Percentiles rank a stretch among this genome's conserved stretches.
phyloP scores from a whole-genome alignment of 2,797 vertebrate species.

The Remorina albescens region DNA sequence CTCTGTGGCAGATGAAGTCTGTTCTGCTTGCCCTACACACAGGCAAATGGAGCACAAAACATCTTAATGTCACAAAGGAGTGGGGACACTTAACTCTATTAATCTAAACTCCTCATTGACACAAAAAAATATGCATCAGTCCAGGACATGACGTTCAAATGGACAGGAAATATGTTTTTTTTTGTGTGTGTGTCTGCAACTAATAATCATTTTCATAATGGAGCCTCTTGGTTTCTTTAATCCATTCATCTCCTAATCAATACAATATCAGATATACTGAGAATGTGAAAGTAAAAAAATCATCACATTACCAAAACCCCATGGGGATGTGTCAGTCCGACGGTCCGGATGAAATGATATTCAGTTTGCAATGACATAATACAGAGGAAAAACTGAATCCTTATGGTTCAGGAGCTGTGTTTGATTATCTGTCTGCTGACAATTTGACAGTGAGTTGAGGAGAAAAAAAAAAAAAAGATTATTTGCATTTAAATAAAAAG shows the following conservation, averaged over 20 bases:
- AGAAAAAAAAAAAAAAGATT: background rate
- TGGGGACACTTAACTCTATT: conserved; percentile 56
- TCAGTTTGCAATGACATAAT: background rate
- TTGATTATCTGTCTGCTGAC: background rate
- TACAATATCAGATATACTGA: background rate
- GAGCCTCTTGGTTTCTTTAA: background rate
- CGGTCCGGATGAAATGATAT: too few species aligned
- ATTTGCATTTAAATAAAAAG: background rate
- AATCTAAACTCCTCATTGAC: conserved; percentile 46
- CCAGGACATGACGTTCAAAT: conserved; percentile 16
- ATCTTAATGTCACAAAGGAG: conserved; percentile 72
- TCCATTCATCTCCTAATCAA: background rate
- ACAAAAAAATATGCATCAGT: conserved; percentile 24
- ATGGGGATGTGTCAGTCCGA: background rate
- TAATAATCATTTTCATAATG: background rate
- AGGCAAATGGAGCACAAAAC: conserved; percentile 66
- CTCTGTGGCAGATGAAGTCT: conserved; percentile 74
- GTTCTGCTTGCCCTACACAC: conserved; percentile 54
- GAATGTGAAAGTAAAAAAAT: too few species aligned
- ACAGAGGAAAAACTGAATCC: background rate
- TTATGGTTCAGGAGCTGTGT: background rate
- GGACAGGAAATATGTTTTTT: background rate
- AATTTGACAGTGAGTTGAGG: background rate
- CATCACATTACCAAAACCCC: background rate
- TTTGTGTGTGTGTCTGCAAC: background rate